Evolutionary conservation across 2,797 vertebrate genomes (phyloP).

Genomic region (Scleropages formosus): DNA sequence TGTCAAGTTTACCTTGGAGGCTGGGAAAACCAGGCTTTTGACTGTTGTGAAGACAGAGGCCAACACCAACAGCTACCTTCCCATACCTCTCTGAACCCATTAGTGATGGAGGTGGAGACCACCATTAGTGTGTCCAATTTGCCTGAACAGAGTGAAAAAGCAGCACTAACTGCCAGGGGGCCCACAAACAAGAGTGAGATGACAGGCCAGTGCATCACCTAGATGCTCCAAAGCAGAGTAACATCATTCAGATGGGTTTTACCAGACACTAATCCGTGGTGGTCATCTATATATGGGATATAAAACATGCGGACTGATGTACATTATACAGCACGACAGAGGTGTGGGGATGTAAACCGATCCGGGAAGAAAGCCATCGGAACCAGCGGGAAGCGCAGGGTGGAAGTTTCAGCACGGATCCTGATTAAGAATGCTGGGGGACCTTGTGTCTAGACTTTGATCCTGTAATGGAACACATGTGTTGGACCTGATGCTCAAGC

Average conservation of each 20-base stretch:
- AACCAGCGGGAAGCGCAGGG: constrained; percentile 9
- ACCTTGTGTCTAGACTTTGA: constrained; percentile 58
- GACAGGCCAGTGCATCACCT: constrained; percentile 16
- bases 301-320: no score
- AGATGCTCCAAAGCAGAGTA: neutral
- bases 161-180: constrained; percentile 36
- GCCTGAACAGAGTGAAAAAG: constrained; percentile 36
- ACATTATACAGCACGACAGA: neutral
- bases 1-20: no score
- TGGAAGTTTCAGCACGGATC: constrained; percentile 31
- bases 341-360: neutral
- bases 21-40: no score
- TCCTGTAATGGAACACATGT: constrained; percentile 63
- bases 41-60: no score
- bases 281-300: no score
- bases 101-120: neutral
- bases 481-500: neutral
- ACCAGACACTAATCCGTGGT: neutral
- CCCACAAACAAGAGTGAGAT: neutral
- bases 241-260: neutral
- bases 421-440: constrained; percentile 31
- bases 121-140: neutral
- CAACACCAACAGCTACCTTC: no score
- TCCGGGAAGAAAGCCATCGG: no score
- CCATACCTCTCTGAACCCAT: no score